Evolutionary conservation across 2,888 invertebrate species (phyloP).

Genomic region (Mimas tiliae): DNA sequence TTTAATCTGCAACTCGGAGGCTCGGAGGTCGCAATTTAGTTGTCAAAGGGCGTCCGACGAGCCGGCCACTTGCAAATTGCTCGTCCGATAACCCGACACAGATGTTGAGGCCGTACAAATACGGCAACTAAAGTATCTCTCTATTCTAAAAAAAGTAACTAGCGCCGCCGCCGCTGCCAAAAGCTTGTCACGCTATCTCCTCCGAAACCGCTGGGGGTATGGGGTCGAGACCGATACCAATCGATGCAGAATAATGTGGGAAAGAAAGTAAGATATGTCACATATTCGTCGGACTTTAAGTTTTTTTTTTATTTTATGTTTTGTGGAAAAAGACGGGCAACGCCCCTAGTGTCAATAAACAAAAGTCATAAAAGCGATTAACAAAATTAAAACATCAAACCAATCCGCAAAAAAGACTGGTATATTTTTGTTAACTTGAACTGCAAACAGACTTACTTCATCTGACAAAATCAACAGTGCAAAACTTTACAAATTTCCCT

Average conservation of each 20-base stretch:
- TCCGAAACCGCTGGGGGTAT: no score
- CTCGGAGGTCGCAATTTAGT: conserved; percentile 58
- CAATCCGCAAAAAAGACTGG: background rate
- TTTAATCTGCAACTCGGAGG: conserved; percentile 53
- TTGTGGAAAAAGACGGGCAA: no score
- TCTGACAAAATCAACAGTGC: conserved; percentile 41
- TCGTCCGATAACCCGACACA: conserved; percentile 35
- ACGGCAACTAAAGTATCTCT: background rate
- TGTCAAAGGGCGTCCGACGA: conserved; percentile 57
- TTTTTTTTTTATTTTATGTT: no score
- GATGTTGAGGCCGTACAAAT: conserved; percentile 8
- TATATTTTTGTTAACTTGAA: conserved; percentile 14
- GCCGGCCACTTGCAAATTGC: conserved; percentile 60
- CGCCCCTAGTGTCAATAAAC: no score
- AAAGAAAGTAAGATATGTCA: no score
- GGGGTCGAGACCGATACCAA: no score
- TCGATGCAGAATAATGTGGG: no score
- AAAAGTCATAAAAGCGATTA: no score
- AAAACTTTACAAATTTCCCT: conserved; percentile 44
- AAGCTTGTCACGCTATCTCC: no score
- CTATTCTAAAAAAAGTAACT: no score
- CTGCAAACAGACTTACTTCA: background rate
- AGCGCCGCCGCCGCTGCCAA: no score
- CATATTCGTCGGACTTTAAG: no score
- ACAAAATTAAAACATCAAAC: background rate